phyloP scores from a whole-genome alignment of 64 coral and sea anemone genomes.

The Dendrophyllia cribrosa region DNA sequence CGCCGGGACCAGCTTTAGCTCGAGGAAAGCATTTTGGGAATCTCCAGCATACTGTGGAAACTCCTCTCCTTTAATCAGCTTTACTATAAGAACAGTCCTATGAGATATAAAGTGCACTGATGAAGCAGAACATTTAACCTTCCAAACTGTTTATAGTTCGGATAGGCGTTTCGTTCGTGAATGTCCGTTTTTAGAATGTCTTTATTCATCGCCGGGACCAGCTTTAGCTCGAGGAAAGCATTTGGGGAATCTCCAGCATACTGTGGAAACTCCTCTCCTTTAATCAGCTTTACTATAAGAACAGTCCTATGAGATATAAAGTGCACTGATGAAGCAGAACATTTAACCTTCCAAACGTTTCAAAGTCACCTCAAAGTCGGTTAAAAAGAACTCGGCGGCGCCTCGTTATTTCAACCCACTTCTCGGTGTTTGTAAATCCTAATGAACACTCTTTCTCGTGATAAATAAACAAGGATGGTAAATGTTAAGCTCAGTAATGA shows the following conservation, averaged over 20 bases:
- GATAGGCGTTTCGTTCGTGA: conserved; percentile 86
- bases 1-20: conserved; percentile 76
- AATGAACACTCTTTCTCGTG: not conserved
- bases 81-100: conserved; percentile 84
- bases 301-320: conserved; percentile 60
- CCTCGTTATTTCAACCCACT: no score
- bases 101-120: not conserved
- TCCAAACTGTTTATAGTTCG: no score
- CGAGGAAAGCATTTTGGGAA: conserved; percentile 78
- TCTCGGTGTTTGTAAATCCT: no score
- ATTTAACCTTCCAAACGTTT: no score
- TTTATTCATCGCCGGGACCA: conserved; percentile 86
- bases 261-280: conserved; percentile 90
- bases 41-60: conserved; percentile 83
- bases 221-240: conserved; percentile 77
- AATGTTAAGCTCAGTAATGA: no score
- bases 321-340: no score
- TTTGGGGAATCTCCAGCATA: conserved; percentile 83
- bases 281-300: conserved; percentile 83
- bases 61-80: conserved; percentile 91
- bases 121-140: no score
- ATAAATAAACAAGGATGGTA: no score
- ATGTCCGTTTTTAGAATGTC: conserved; percentile 89
- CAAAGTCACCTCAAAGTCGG: no score
- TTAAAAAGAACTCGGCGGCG: no score